A percentile compares a stretch with the other conserved stretches of the same genome.
Conservation (phyloP, 2,113 vertebrate species). For the Martes martes region DNA sequence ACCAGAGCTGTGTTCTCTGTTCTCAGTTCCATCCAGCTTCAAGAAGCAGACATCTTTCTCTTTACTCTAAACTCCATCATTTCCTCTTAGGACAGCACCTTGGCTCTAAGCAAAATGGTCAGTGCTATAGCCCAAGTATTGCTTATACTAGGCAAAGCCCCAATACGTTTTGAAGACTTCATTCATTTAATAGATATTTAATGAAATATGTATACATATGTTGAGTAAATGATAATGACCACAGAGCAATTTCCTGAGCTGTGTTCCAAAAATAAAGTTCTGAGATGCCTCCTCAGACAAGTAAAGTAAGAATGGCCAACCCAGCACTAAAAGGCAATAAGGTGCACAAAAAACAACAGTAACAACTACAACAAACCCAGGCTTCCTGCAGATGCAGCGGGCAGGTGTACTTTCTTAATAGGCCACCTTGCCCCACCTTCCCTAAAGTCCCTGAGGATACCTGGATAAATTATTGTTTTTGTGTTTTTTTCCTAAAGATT, state of each 20-base stretch:
- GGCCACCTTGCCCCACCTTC: too few species aligned
- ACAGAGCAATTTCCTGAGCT: neutral
- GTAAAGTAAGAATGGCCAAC: neutral
- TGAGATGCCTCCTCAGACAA: neutral
- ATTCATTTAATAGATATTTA: neutral
- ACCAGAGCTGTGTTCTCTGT: neutral
- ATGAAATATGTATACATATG: neutral
- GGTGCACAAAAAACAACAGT: neutral
- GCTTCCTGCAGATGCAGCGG: neutral
- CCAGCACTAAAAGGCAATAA: neutral
- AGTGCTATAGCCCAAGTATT: neutral
- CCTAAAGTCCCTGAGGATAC: neutral
- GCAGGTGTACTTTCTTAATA: neutral
- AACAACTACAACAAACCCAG: neutral
- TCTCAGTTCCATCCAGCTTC: neutral
- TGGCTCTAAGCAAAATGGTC: neutral
- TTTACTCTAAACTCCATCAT: neutral
- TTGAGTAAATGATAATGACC: neutral
- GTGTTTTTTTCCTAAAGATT: too few species aligned
- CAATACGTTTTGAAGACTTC: neutral
- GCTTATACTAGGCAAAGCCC: neutral
- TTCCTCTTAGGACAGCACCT: neutral
- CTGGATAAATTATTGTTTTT: neutral
- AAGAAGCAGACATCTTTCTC: neutral
- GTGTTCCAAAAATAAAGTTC: neutral